Percentiles rank a stretch among this genome's conserved stretches.
Evolutionary conservation across 92 coral and sea anemone species (phyloP).

Genomic region (Palythoa caribaeorum): DNA sequence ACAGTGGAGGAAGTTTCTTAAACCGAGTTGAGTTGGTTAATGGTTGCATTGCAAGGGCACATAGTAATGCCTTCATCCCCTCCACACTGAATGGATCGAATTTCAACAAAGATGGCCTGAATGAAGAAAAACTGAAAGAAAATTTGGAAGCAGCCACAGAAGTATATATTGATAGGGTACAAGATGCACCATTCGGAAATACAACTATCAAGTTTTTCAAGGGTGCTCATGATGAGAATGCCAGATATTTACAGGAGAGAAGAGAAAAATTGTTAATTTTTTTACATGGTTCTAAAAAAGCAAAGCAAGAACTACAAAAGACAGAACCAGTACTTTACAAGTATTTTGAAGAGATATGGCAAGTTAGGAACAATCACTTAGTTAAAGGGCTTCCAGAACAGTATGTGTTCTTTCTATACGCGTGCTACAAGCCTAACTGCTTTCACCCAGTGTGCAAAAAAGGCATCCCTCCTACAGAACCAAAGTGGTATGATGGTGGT

Average conservation of each 20-base stretch:
- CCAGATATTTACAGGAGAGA: constrained; percentile 63
- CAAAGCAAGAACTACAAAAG: constrained; percentile 51
- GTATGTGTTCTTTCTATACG: constrained; percentile 12
- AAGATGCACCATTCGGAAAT: constrained; percentile 71
- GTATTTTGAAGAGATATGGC: constrained; percentile 73
- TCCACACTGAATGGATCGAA: constrained; percentile 56
- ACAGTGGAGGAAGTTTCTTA: constrained; percentile 70
- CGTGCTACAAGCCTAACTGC: constrained; percentile 16
- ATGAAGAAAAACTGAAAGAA: constrained; percentile 60
- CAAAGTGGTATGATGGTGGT: constrained; percentile 51
- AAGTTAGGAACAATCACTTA: constrained; percentile 44
- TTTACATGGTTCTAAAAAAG: constrained; percentile 60
- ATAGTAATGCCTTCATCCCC: constrained; percentile 68
- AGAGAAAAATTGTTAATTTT: constrained; percentile 59
- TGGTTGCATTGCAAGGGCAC: constrained; percentile 61
- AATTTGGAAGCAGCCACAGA: constrained; percentile 71
- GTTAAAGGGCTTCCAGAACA: constrained; percentile 16
- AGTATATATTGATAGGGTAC: constrained; percentile 67
- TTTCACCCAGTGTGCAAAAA: constrained; percentile 16
- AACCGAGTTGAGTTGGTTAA: constrained; percentile 66
- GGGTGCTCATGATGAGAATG: constrained; percentile 60
- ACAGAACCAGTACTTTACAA: constrained; percentile 46
- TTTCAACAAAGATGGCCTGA: constrained; percentile 44
- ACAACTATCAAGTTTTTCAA: constrained; percentile 59
- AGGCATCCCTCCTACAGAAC: constrained; percentile 31